Evolutionary conservation across 2,113 vertebrate species (phyloP).

Genomic region (Leptosomus discolor): DNA sequence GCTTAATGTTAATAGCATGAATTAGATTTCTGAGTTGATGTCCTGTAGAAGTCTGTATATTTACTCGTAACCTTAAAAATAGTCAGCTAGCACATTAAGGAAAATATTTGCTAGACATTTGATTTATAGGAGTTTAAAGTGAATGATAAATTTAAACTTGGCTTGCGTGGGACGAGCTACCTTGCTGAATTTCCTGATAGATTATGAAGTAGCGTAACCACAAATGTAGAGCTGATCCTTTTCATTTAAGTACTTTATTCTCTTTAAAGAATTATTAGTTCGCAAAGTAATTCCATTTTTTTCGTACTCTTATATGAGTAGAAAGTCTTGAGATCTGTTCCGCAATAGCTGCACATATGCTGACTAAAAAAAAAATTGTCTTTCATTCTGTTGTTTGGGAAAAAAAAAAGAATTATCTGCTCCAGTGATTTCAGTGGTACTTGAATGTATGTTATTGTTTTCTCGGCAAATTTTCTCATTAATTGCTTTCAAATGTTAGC

Average conservation of each 20-base stretch:
- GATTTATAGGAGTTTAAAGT: not conserved
- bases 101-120: conserved; percentile 43
- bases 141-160: conserved; percentile 36
- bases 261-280: conserved; percentile 39
- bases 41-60: not conserved
- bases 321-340: conserved; percentile 17
- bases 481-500: conserved; percentile 61
- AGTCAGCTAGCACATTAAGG: not conserved
- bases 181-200: not conserved
- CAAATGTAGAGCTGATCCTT: conserved; percentile 7
- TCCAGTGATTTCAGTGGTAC: conserved; percentile 55
- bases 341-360: conserved; percentile 45
- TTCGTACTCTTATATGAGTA: not conserved
- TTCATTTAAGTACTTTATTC: conserved; percentile 7
- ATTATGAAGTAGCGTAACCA: not conserved
- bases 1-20: not conserved
- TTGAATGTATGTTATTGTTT: conserved; percentile 53
- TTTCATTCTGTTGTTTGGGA: conserved; percentile 29
- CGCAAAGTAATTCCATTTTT: not conserved
- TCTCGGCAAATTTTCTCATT: conserved; percentile 57
- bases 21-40: conserved; percentile 18
- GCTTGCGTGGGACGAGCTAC: not conserved
- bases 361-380: conserved; percentile 14
- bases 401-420: conserved; percentile 50
- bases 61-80: conserved; percentile 37